Conservation (phyloP, 2,888 invertebrate genomes). For the Chymomyza procnemis region DNA sequence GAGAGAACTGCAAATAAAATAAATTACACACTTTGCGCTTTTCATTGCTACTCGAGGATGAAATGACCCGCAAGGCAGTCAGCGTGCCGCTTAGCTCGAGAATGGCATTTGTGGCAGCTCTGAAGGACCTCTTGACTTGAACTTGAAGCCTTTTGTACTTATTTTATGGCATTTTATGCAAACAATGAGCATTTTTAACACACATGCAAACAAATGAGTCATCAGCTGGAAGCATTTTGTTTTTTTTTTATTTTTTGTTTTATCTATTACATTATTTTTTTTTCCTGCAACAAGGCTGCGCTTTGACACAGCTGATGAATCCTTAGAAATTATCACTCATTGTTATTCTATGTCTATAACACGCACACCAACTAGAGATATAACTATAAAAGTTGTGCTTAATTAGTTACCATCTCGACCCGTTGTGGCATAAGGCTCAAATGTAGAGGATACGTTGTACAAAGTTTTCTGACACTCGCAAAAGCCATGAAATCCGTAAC, state of each 20-base stretch:
- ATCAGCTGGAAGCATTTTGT: background rate
- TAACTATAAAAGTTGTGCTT: background rate
- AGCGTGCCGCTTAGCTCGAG: background rate
- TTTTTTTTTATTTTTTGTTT: background rate
- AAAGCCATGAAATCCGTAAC: background rate
- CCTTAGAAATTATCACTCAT: background rate
- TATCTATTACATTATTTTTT: background rate
- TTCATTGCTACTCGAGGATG: background rate
- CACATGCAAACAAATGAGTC: background rate
- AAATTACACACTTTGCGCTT: slow-evolving; percentile 12
- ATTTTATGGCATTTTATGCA: background rate
- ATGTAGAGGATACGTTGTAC: background rate
- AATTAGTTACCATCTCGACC: background rate
- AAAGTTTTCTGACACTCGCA: background rate
- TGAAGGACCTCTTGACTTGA: background rate
- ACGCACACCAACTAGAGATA: background rate
- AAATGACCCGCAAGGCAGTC: background rate
- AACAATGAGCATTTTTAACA: background rate
- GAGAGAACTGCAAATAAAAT: slow-evolving; percentile 22
- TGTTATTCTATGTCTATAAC: background rate
- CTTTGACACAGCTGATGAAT: background rate
- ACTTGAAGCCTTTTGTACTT: background rate
- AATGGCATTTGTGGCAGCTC: background rate
- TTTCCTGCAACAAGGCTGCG: background rate
- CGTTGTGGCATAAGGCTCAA: background rate